Percentiles rank a stretch among this genome's conserved stretches.
Conservation (phyloP, 1,140 invertebrate species). For the Drosophila arawakana region DNA sequence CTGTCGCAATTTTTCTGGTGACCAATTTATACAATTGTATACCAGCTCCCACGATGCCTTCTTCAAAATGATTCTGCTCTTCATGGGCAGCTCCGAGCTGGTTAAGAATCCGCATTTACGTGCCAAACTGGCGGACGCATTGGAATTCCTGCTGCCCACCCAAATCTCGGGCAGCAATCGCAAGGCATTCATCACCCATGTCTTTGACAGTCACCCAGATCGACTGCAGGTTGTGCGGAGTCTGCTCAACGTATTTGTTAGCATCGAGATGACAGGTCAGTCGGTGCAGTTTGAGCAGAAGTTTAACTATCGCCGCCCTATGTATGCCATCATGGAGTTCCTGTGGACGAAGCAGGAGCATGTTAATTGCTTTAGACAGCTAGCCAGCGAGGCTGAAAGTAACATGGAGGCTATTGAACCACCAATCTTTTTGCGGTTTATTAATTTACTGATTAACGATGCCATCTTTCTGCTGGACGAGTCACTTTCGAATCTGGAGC, state of each 20-base stretch:
- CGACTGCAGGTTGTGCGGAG: constrained; percentile 89
- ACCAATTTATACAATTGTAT: constrained; percentile 86
- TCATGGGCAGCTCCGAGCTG: constrained; percentile 91
- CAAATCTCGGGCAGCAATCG: constrained; percentile 87
- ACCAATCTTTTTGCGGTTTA: constrained; percentile 96
- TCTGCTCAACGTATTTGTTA: constrained; percentile 96
- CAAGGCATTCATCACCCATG: constrained; percentile 87
- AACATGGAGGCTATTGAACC: constrained; percentile 96
- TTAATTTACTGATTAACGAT: constrained; percentile 98
- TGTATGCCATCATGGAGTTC: constrained; percentile 97
- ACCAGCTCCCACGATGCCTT: constrained; percentile 85
- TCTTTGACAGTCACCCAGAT: constrained; percentile 92
- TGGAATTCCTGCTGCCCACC: constrained; percentile 92
- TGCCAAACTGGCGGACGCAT: constrained; percentile 94
- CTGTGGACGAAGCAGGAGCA: constrained; percentile 94
- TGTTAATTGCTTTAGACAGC: constrained; percentile 89
- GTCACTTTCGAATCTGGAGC: constrained; percentile 93
- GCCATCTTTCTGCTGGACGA: constrained; percentile 96
- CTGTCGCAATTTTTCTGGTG: constrained; percentile 87
- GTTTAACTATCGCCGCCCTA: constrained; percentile 97
- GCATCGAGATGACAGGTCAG: constrained; percentile 98
- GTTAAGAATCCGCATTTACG: constrained; percentile 97
- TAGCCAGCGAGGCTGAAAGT: constrained; percentile 92
- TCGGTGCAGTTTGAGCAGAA: constrained; percentile 98
- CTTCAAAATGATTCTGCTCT: constrained; percentile 89